phyloP scores from a whole-genome alignment of 2,797 vertebrate genomes.

The Alca torda region DNA sequence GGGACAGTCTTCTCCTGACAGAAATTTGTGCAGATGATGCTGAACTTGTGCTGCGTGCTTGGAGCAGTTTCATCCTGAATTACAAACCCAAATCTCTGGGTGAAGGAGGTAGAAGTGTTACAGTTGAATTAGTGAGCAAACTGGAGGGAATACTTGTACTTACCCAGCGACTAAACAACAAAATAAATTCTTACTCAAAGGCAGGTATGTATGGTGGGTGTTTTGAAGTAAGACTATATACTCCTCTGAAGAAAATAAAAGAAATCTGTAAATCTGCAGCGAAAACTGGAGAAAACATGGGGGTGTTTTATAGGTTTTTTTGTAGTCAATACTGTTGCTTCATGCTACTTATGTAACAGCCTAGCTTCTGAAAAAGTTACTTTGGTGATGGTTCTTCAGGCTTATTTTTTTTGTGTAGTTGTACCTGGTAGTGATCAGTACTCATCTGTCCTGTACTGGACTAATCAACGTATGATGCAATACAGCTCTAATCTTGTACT shows the following conservation, averaged over 20 bases:
- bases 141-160: constrained; percentile 90
- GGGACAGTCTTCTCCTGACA: constrained; percentile 87
- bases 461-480: background rate
- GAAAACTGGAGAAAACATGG: background rate
- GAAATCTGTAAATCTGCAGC: background rate
- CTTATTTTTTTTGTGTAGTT: background rate
- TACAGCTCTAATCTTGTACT: background rate
- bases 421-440: background rate
- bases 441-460: background rate
- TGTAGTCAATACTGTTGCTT: background rate
- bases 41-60: constrained; percentile 88
- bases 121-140: constrained; percentile 87
- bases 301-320: background rate
- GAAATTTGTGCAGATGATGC: constrained; percentile 87
- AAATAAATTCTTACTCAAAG: constrained; percentile 85
- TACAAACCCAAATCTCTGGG: constrained; percentile 84
- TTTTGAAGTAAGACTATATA: background rate
- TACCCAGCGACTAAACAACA: constrained; percentile 91
- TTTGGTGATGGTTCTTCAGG: background rate
- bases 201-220: constrained; percentile 61
- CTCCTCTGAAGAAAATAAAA: background rate
- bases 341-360: background rate
- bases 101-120: constrained; percentile 79
- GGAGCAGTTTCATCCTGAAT: constrained; percentile 90
- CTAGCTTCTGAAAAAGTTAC: background rate